Evolutionary conservation across 2,888 invertebrate species (phyloP).

Genomic region (Drosophila nigricruria): DNA sequence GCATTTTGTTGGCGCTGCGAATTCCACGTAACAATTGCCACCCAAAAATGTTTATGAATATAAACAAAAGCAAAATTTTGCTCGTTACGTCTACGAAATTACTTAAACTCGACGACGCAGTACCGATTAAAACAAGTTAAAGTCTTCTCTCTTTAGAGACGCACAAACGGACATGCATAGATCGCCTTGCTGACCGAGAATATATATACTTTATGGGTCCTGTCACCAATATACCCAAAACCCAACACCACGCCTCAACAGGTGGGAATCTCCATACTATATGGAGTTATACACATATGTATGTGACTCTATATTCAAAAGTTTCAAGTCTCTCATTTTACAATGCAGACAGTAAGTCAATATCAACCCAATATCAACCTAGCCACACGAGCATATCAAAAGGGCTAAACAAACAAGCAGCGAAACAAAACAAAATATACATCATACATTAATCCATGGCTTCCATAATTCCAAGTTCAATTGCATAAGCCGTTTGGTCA

Average conservation of each 20-base stretch:
- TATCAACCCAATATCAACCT: not conserved
- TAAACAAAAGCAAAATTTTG: not conserved
- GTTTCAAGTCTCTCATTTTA: too few species aligned
- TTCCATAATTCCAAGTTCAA: slow-evolving; percentile 53
- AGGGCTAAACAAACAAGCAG: not conserved
- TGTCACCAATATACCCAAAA: not conserved
- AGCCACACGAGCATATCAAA: not conserved
- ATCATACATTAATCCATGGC: slow-evolving; percentile 24
- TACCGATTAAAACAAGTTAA: slow-evolving; percentile 9
- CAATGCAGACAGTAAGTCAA: not conserved
- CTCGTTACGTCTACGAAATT: slow-evolving; percentile 9
- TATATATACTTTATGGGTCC: not conserved
- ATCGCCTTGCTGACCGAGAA: not conserved
- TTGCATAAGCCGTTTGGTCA: slow-evolving; percentile 58
- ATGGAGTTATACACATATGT: too few species aligned
- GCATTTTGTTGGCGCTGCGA: slow-evolving; percentile 57
- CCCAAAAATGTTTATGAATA: slow-evolving; percentile 19
- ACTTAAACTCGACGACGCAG: slow-evolving; percentile 40
- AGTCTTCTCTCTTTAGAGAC: not conserved
- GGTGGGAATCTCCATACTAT: too few species aligned
- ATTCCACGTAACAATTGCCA: slow-evolving; percentile 51
- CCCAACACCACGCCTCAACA: too few species aligned
- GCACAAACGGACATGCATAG: not conserved
- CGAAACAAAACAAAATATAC: not conserved
- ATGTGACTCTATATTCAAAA: too few species aligned